Evolutionary conservation across 2,797 vertebrate species (phyloP).

Genomic region (Toxotes lorentzi): DNA sequence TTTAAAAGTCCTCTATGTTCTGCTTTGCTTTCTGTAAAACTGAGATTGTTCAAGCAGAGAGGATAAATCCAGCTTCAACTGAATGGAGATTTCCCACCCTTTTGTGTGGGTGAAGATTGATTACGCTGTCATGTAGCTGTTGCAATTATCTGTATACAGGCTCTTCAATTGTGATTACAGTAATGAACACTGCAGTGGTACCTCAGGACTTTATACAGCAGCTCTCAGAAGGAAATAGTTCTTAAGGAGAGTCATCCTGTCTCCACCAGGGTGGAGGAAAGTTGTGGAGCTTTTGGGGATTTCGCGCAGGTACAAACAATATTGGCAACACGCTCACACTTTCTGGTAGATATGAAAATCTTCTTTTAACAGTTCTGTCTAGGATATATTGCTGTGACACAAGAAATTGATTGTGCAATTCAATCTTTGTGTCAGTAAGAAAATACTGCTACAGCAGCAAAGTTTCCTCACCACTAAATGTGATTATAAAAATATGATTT

Average conservation of each 20-base stretch:
- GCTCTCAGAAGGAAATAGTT: background rate
- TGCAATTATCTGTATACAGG: conserved; percentile 38
- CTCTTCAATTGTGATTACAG: conserved; percentile 46
- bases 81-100: conserved; percentile 38
- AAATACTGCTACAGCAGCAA: background rate
- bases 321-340: background rate
- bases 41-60: conserved; percentile 14
- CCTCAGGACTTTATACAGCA: conserved; percentile 41
- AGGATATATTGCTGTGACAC: background rate
- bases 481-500: background rate
- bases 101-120: conserved; percentile 54
- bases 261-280: background rate
- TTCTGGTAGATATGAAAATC: background rate
- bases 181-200: conserved; percentile 31
- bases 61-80: conserved; percentile 17
- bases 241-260: background rate
- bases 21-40: conserved; percentile 10
- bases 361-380: background rate
- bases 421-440: background rate
- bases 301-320: conserved; percentile 3
- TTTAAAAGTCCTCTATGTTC: background rate
- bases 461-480: background rate
- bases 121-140: conserved; percentile 38
- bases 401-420: background rate
- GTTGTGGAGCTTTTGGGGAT: background rate